Conservation (phyloP, 1,140 invertebrate species). For the Drosophila miranda region DNA sequence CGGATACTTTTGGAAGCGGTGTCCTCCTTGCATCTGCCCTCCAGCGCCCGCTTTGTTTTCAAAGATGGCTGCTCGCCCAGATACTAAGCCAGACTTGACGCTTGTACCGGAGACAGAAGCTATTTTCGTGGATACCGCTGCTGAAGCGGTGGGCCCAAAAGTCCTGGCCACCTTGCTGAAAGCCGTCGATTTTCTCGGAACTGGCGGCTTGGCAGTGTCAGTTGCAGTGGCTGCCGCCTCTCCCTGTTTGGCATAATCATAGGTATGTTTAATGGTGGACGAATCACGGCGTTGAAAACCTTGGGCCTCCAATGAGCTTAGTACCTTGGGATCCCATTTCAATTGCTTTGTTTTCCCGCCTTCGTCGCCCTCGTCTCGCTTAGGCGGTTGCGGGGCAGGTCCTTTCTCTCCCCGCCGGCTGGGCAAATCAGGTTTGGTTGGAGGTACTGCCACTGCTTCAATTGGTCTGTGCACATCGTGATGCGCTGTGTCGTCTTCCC, state of each 20-base stretch:
- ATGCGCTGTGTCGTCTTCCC: slow-evolving; percentile 91
- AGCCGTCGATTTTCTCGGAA: slow-evolving; percentile 52
- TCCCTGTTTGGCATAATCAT: slow-evolving; percentile 71
- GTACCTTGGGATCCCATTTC: slow-evolving; percentile 85
- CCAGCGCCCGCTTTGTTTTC: slow-evolving; percentile 50
- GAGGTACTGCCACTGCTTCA: slow-evolving; percentile 47
- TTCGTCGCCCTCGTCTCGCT: slow-evolving; percentile 31
- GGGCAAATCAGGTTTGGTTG: slow-evolving; percentile 73
- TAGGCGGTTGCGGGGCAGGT: slow-evolving; percentile 15
- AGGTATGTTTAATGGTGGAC: slow-evolving; percentile 72
- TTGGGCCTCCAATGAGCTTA: slow-evolving; percentile 84
- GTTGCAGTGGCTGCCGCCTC: slow-evolving; percentile 17
- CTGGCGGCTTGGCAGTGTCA: slow-evolving; percentile 35
- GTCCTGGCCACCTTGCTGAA: slow-evolving; percentile 77
- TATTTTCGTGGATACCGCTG: slow-evolving; percentile 13
- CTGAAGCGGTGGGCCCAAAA: slow-evolving; percentile 41
- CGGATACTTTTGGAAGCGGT: slow-evolving; percentile 86
- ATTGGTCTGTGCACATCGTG: slow-evolving; percentile 79
- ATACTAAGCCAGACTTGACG: slow-evolving; percentile 71
- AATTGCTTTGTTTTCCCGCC: slow-evolving; percentile 70
- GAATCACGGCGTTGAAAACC: slow-evolving; percentile 80
- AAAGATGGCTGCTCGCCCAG: slow-evolving; percentile 73
- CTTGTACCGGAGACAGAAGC: slow-evolving; percentile 7
- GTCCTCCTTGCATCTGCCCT: slow-evolving; percentile 42
- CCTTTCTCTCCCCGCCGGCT: slow-evolving; percentile 43